Conservation (phyloP, 2,888 invertebrate species). For the Drosophila picticornis region DNA sequence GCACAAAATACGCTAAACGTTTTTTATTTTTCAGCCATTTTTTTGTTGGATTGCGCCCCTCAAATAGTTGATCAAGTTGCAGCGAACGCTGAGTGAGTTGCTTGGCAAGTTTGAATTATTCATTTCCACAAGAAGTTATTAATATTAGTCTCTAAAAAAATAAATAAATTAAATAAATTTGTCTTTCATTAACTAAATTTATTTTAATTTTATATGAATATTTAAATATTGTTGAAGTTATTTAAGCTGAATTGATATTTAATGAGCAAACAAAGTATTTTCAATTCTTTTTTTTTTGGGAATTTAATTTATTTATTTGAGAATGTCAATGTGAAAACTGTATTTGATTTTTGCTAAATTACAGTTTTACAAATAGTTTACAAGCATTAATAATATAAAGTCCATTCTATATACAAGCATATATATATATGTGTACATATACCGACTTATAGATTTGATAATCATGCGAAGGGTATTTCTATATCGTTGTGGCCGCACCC, state of each 20-base stretch:
- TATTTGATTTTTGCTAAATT: neutral
- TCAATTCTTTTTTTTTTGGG: neutral
- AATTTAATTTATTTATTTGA: neutral
- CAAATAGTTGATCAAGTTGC: conserved; percentile 19
- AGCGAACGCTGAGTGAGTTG: conserved; percentile 37
- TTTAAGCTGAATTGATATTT: neutral
- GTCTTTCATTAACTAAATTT: neutral
- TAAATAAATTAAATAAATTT: no score
- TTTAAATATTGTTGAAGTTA: neutral
- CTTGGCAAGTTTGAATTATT: neutral
- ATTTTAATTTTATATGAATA: neutral
- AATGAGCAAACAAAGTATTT: neutral
- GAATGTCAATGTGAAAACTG: neutral
- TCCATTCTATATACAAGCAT: no score
- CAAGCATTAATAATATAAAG: no score
- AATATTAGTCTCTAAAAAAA: neutral
- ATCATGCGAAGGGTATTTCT: neutral
- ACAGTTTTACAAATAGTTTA: neutral
- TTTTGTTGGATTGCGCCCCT: neutral
- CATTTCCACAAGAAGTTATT: no score
- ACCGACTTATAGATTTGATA: neutral
- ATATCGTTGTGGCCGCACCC: conserved; percentile 20
- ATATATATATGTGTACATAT: neutral
- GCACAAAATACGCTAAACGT: conserved; percentile 58
- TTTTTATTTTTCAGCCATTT: conserved; percentile 19